Percentiles rank a stretch among this genome's conserved stretches.
These are phyloP conservation scores for Coptodon bakossiorum DNA, from an alignment of 2,113 vertebrate genomes.

Conservation along the genomic window DNA sequence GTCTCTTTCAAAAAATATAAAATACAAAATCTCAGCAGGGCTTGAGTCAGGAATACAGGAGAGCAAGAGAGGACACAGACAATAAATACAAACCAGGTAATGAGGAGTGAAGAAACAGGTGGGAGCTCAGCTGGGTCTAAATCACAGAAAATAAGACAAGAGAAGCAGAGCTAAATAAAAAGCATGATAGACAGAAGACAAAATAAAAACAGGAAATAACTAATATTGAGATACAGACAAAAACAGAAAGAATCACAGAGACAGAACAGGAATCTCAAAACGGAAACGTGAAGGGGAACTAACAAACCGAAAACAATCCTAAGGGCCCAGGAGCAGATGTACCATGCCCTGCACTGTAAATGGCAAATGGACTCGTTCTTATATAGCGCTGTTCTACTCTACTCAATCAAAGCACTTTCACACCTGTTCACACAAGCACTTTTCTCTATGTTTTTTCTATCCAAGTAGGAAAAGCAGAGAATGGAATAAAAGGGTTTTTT, in stretches of 20 bases:
- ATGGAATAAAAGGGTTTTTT: background rate
- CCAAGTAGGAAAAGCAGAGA: background rate
- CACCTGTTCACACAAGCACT: rapidly evolving
- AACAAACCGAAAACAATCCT: background rate
- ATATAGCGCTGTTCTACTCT: background rate
- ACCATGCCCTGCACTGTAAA: background rate
- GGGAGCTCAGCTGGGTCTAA: background rate
- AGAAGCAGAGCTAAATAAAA: background rate
- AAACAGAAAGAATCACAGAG: background rate
- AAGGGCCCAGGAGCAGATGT: background rate
- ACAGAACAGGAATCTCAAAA: background rate
- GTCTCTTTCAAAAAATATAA: background rate
- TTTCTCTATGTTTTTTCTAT: background rate
- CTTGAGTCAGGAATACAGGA: background rate
- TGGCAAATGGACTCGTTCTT: background rate
- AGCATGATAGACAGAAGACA: background rate
- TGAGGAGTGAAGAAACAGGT: background rate
- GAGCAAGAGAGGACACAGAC: background rate
- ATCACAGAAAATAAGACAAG: background rate
- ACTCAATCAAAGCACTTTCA: background rate
- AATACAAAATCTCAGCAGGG: background rate
- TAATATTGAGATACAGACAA: background rate
- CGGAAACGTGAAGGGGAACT: background rate
- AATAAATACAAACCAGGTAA: background rate
- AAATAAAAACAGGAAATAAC: background rate